Base-by-base conservation (phyloP, 2,113 vertebrate species). In the Leptocoma aspasia region DNA sequence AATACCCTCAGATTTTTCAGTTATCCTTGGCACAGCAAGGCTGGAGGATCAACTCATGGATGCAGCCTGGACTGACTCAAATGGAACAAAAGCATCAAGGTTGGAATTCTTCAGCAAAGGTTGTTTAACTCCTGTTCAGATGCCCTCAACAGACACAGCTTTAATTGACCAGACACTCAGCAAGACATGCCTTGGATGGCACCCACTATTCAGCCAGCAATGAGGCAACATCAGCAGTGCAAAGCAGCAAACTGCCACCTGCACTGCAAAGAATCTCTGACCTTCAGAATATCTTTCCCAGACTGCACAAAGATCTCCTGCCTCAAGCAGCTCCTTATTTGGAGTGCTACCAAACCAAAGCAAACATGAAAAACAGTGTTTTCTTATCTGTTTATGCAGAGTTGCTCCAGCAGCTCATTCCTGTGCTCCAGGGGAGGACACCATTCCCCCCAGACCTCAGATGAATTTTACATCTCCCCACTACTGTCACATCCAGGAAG, bases 221-320 rank as follows among this genome's bases (percentile, higher is more conserved):
- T 22, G 14, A 7, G 5, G n/a, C 37, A 70, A 28, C 60, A 69
- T 8, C 18, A 63, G 75, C 71, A 89, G 1, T 1, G 4, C 85
- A 47, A 27, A 63, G 79, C 39, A 63, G 64, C 63, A 37, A 65
- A 44, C 3, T 28, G 37, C 64, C n/a, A 71, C 82, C 69, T 65
- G 66, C 80, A 9, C 86, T 11, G 63, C 90, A 72, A 60, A 39
- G 61, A 64, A 26, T 30, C 94, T 7, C 59, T 96, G 95, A 97
- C 96, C 96, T 97, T 97, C 96, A 81, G 2, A 37, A 3, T 93
- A 97, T 93, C 95, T 96, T 81, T 78, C 33, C 68, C 86, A 96
- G 94, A 60, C 91, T 9, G 84, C 90, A 82, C 87, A 90, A 54
- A 86, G 81, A 89, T 71, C 90, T 79, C 87, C 45, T 12, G 72